Conservation (phyloP, 1,140 invertebrate genomes). For the Trinorchestia longiramus region DNA sequence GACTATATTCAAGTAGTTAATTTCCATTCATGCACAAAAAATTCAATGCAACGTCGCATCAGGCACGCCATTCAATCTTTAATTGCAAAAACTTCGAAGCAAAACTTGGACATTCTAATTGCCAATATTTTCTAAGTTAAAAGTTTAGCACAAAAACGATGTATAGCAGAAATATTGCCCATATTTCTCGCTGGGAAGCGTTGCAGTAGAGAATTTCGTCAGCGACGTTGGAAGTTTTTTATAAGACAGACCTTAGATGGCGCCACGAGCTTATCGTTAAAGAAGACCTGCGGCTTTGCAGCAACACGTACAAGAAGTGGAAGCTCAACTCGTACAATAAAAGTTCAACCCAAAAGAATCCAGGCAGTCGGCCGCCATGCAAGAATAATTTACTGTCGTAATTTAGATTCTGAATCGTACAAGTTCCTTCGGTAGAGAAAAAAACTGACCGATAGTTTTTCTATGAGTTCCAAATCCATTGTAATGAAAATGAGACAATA, state of each 20-base stretch:
- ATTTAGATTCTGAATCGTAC: not conserved
- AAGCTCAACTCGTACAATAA: not conserved
- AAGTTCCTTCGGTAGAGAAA: not conserved
- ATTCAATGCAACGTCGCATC: not conserved
- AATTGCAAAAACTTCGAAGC: not conserved
- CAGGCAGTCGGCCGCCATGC: not conserved
- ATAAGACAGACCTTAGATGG: not conserved
- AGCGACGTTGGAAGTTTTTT: not conserved
- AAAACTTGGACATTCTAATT: not conserved
- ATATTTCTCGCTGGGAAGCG: not conserved
- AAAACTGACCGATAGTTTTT: not conserved
- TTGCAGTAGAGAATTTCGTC: not conserved
- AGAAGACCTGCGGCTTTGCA: not conserved
- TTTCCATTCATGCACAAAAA: not conserved
- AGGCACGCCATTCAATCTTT: not conserved
- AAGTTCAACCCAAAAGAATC: not conserved
- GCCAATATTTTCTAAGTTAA: not conserved
- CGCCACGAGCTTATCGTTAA: conserved; percentile 6
- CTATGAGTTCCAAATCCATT: not conserved
- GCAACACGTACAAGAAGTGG: not conserved
- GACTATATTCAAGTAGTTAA: not conserved
- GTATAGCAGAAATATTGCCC: not conserved
- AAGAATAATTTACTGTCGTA: not conserved
- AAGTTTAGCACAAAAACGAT: not conserved
- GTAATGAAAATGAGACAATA: not conserved